Conservation (phyloP, 1,140 invertebrate species). For the Sarcophaga bullata region DNA sequence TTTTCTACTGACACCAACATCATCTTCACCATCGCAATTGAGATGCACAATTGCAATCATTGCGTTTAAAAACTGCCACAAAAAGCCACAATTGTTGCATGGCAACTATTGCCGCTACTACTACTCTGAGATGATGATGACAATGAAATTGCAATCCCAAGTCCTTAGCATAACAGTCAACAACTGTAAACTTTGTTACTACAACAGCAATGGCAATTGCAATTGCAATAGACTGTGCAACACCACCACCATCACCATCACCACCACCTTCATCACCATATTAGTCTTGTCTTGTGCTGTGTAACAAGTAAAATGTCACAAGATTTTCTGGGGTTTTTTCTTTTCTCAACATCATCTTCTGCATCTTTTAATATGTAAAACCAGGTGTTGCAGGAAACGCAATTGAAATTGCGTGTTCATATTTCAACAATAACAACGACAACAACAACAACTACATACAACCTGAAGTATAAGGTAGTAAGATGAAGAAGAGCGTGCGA, state of each 20-base stretch:
- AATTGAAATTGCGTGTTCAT: conserved; percentile 24
- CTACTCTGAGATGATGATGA: no score
- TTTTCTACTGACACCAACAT: not conserved
- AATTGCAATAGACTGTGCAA: not conserved
- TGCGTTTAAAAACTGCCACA: not conserved
- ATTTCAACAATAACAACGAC: not conserved
- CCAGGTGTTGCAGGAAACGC: conserved; percentile 20
- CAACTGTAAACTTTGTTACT: conserved; percentile 11
- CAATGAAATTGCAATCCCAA: conserved; percentile 14
- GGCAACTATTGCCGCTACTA: not conserved
- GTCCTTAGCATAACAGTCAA: not conserved
- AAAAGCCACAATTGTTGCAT: not conserved
- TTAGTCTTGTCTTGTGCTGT: no score
- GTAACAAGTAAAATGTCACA: conserved; percentile 15
- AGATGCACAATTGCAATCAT: not conserved
- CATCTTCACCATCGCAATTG: no score
- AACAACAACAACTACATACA: not conserved
- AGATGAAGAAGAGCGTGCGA: not conserved
- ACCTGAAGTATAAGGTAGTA: not conserved
- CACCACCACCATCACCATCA: not conserved
- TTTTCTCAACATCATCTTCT: no score
- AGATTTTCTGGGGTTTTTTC: no score
- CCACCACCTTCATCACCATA: not conserved
- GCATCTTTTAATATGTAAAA: not conserved
- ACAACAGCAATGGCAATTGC: not conserved